phyloP scores from a whole-genome alignment of 1,140 invertebrate genomes.

The Idris sp. region DNA sequence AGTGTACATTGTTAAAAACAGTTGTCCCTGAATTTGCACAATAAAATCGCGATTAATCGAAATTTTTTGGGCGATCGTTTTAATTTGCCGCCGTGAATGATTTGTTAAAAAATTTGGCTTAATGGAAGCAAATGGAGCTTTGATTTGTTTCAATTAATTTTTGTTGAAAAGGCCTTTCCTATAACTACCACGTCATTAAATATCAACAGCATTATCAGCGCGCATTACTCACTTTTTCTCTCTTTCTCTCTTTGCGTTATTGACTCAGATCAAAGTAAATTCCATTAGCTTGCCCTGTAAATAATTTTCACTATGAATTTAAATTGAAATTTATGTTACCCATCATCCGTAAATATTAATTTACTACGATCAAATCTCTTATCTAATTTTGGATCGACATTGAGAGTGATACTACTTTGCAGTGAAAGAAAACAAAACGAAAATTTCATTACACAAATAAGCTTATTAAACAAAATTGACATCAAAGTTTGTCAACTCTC shows the following conservation, averaged over 20 bases:
- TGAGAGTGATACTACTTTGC: not conserved
- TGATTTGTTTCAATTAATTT: constrained; percentile 48
- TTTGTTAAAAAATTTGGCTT: constrained; percentile 13
- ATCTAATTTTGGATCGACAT: constrained; percentile 27
- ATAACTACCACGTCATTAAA: constrained; percentile 34
- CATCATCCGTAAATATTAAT: constrained; percentile 48
- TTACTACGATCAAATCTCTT: constrained; percentile 31
- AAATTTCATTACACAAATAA: too few species aligned
- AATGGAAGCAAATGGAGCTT: constrained; percentile 42
- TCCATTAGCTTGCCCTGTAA: constrained; percentile 38
- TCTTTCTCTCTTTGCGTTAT: constrained; percentile 3
- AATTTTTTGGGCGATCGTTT: constrained; percentile 9
- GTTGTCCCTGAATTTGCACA: too few species aligned
- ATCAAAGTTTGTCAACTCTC: too few species aligned
- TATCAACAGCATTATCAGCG: constrained; percentile 37
- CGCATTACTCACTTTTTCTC: constrained; percentile 17
- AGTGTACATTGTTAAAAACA: too few species aligned
- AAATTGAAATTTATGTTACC: constrained; percentile 52
- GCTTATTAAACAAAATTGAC: too few species aligned
- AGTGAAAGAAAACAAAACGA: too few species aligned
- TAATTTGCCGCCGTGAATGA: constrained; percentile 14
- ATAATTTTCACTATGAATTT: constrained; percentile 49
- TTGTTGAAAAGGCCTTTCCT: constrained; percentile 16
- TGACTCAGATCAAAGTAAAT: constrained; percentile 49
- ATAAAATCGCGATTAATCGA: constrained; percentile 12